Conservation (phyloP, 2,888 invertebrate species). For the Phengaris alcon region DNA sequence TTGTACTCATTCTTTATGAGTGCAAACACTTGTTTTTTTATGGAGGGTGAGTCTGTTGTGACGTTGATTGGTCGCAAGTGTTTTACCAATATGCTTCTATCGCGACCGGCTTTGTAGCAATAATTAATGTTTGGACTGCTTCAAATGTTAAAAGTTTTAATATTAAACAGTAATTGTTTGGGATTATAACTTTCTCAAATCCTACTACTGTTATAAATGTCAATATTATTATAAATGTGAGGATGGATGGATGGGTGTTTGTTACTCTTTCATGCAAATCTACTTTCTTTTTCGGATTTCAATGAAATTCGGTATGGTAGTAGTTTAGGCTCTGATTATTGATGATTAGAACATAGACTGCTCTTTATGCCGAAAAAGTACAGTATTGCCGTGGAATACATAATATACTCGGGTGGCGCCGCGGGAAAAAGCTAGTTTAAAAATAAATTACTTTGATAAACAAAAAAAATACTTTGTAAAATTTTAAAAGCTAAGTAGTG, state of each 20-base stretch:
- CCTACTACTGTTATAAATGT: too few relatives aligned
- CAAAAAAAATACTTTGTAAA: background rate
- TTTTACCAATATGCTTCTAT: constrained; percentile 73
- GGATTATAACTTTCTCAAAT: constrained; percentile 1
- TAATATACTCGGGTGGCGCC: too few relatives aligned
- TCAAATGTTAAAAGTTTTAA: constrained; percentile 46
- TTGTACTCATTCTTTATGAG: constrained; percentile 75
- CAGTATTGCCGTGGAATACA: too few relatives aligned
- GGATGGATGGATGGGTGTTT: too few relatives aligned
- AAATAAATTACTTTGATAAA: background rate
- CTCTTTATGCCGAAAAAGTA: too few relatives aligned
- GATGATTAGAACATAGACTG: too few relatives aligned
- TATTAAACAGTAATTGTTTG: constrained; percentile 41
- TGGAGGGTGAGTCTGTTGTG: constrained; percentile 60
- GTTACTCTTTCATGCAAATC: too few relatives aligned
- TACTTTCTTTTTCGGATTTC: too few relatives aligned
- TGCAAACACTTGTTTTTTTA: constrained; percentile 74
- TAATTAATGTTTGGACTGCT: constrained; percentile 67
- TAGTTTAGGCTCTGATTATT: too few relatives aligned
- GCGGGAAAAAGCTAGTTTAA: background rate
- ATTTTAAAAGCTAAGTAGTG: background rate
- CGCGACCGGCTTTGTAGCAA: constrained; percentile 68
- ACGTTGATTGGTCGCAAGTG: constrained; percentile 73
- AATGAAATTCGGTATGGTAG: too few relatives aligned
- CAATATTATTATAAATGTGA: too few relatives aligned